phyloP scores from a whole-genome alignment of 2,888 invertebrate species.

The Drosophila nr. medialis region DNA sequence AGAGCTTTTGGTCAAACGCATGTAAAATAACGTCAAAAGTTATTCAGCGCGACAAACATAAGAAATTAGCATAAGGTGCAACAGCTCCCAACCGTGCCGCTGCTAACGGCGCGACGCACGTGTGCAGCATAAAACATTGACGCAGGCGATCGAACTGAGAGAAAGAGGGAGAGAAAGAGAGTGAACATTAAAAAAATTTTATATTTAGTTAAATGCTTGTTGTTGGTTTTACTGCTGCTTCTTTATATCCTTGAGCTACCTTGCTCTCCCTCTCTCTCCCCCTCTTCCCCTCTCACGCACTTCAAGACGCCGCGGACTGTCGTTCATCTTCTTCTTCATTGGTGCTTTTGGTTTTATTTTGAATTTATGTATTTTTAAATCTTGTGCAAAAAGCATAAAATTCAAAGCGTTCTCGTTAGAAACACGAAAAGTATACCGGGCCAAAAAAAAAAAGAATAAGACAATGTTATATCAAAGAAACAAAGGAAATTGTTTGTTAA shows the following conservation, averaged over 20 bases:
- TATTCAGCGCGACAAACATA: constrained; percentile 54
- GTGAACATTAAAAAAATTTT: constrained; percentile 31
- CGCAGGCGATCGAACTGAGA: constrained; percentile 5
- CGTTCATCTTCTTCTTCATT: constrained; percentile 36
- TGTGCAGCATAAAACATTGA: constrained; percentile 45
- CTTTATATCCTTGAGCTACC: constrained; percentile 43
- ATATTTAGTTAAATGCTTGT: constrained; percentile 56
- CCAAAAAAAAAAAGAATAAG: constrained; percentile 18
- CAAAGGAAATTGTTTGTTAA: constrained; percentile 49
- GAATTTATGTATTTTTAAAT: constrained; percentile 72
- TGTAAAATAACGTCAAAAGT: constrained; percentile 62
- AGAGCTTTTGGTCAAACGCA: constrained; percentile 54
- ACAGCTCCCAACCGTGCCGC: constrained; percentile 1
- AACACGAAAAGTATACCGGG: constrained; percentile 36
- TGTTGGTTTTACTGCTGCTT: constrained; percentile 30
- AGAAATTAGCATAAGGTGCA: constrained; percentile 66
- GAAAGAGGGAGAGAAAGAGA: constrained; percentile 10
- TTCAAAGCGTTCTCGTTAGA: constrained; percentile 36
- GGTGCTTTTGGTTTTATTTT: constrained; percentile 41
- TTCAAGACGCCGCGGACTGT: constrained; percentile 43
- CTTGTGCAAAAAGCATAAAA: constrained; percentile 61
- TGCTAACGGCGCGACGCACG: constrained; percentile 36
- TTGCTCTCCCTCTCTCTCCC: constrained; percentile 26
- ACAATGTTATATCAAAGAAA: constrained; percentile 27
- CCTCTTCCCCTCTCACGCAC: constrained; percentile 30